Evolutionary conservation across 1,140 invertebrate genomes (phyloP).

Genomic region (Battus philenor): DNA sequence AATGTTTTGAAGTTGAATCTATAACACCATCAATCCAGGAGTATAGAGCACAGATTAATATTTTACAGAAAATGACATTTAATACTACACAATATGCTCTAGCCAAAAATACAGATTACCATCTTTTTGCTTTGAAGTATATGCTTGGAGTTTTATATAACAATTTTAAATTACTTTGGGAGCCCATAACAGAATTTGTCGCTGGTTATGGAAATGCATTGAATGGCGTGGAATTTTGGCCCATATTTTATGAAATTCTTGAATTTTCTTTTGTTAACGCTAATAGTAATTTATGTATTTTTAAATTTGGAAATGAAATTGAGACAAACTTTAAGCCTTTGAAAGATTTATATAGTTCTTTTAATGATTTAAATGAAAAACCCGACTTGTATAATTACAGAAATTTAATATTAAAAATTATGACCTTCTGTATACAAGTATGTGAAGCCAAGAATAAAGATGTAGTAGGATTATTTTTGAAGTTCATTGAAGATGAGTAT

Average conservation of each 20-base stretch:
- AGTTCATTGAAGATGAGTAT: slow-evolving; percentile 84
- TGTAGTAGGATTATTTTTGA: slow-evolving; percentile 85
- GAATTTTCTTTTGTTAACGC: slow-evolving; percentile 53
- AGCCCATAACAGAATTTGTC: slow-evolving; percentile 85
- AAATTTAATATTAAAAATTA: slow-evolving; percentile 86
- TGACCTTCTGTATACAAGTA: slow-evolving; percentile 83
- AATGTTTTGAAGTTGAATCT: slow-evolving; percentile 83
- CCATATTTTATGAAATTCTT: slow-evolving; percentile 81
- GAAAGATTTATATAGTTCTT: slow-evolving; percentile 49
- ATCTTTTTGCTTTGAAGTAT: slow-evolving; percentile 82
- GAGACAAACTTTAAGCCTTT: slow-evolving; percentile 40
- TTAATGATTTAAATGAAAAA: slow-evolving; percentile 72
- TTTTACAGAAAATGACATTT: slow-evolving; percentile 84
- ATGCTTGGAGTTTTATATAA: slow-evolving; percentile 88
- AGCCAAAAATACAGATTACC: slow-evolving; percentile 76
- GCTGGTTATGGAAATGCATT: slow-evolving; percentile 82
- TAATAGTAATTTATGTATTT: slow-evolving; percentile 48
- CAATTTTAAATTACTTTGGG: slow-evolving; percentile 94
- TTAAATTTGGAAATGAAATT: slow-evolving; percentile 53
- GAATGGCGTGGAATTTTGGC: slow-evolving; percentile 85
- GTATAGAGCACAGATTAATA: slow-evolving; percentile 85
- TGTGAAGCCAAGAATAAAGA: slow-evolving; percentile 88
- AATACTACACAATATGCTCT: slow-evolving; percentile 77
- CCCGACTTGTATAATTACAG: slow-evolving; percentile 86
- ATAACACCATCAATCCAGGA: slow-evolving; percentile 81